Conservation (phyloP, 30 jellyfish, hydroid and myxozoan genomes). For the Hydra vulgaris region DNA sequence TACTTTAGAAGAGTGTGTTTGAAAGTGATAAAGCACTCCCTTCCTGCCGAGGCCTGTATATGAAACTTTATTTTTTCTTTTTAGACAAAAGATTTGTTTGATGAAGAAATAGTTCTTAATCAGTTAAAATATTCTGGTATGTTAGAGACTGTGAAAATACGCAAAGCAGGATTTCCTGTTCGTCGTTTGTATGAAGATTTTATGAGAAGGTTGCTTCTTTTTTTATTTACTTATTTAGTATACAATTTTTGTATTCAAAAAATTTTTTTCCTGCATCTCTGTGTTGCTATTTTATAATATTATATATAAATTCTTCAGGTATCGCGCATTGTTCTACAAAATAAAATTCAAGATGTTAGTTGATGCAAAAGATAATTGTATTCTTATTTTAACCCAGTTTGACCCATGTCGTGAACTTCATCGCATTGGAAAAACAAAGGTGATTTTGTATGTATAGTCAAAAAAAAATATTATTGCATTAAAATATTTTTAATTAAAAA, state of each 20-base stretch:
- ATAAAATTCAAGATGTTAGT: constrained; percentile 23
- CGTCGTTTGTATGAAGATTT: constrained; percentile 79
- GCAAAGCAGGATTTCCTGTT: constrained; percentile 98
- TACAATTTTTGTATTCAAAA: neutral
- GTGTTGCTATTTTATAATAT: too few relatives aligned
- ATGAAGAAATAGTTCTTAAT: constrained; percentile 67
- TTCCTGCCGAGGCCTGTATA: too few relatives aligned
- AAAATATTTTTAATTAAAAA: too few relatives aligned
- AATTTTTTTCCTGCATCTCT: too few relatives aligned
- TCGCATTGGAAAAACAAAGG: constrained; percentile 90
- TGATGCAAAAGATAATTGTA: constrained; percentile 69
- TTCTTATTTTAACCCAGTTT: constrained; percentile 43
- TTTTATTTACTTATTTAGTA: too few relatives aligned
- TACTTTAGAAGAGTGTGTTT: too few relatives aligned
- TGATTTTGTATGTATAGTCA: neutral
- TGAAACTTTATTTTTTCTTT: too few relatives aligned
- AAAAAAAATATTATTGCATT: neutral
- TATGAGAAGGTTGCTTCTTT: constrained; percentile 45
- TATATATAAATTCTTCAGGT: constrained; percentile 42
- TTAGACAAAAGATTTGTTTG: constrained; percentile 44
- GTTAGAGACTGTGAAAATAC: constrained; percentile 90
- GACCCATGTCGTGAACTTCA: constrained; percentile 56
- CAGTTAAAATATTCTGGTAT: constrained; percentile 94
- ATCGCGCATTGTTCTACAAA: constrained; percentile 75
- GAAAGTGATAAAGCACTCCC: too few relatives aligned